Evolutionary conservation across 2,888 invertebrate genomes (phyloP).

Genomic region (Conistra vaccinii): DNA sequence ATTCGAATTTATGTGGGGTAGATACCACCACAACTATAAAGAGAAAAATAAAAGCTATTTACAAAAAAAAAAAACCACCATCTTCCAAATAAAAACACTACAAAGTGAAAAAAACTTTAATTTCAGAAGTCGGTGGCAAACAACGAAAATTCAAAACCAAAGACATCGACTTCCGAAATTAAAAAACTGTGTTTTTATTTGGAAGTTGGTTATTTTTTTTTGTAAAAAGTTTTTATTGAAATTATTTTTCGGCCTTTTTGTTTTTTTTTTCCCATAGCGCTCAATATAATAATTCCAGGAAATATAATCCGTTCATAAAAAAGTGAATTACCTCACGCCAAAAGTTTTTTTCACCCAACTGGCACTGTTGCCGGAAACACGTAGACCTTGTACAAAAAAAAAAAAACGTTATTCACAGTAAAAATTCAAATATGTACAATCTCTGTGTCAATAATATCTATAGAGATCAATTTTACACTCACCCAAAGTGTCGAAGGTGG

Average conservation of each 20-base stretch:
- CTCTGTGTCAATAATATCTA: not conserved
- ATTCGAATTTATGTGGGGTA: too few species aligned
- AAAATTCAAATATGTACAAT: not conserved
- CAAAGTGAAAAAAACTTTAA: too few species aligned
- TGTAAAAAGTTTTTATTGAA: too few species aligned
- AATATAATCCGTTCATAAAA: not conserved
- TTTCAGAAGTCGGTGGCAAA: too few species aligned
- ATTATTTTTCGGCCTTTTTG: not conserved
- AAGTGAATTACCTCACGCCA: slow-evolving; percentile 74
- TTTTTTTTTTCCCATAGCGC: not conserved
- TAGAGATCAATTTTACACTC: slow-evolving; percentile 41
- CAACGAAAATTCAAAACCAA: too few species aligned
- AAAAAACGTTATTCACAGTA: not conserved
- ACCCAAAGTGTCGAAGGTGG: slow-evolving; percentile 80
- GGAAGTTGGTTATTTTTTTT: too few species aligned
- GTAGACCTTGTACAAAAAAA: slow-evolving; percentile 70
- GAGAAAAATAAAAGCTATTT: too few species aligned
- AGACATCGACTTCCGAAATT: too few species aligned
- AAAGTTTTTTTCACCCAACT: slow-evolving; percentile 82
- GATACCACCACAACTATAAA: too few species aligned
- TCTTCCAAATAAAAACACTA: too few species aligned
- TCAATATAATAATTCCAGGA: not conserved
- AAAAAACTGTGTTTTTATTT: too few species aligned
- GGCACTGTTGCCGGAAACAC: slow-evolving; percentile 82
- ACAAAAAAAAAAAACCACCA: too few species aligned